phyloP scores from a whole-genome alignment of 2,888 invertebrate species.

The Arenicola marina region DNA sequence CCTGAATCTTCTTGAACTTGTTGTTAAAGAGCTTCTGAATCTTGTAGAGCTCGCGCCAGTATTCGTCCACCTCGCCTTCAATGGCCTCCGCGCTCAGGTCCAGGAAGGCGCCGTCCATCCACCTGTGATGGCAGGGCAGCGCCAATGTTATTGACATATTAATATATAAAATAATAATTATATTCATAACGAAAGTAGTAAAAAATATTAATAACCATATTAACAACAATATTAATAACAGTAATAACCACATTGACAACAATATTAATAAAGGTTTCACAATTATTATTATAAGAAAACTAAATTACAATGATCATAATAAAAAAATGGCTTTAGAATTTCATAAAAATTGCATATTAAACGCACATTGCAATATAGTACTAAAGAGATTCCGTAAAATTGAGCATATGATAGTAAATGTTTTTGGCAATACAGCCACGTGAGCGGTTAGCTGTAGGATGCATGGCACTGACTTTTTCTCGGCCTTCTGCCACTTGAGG shows the following conservation, averaged over 20 bases:
- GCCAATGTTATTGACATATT: neutral
- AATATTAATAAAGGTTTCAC: neutral
- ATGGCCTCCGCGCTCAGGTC: slow-evolving; percentile 78
- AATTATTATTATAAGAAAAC: too few species aligned
- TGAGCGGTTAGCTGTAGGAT: too few species aligned
- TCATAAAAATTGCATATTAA: too few species aligned
- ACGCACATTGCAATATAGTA: too few species aligned
- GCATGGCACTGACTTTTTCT: slow-evolving; percentile 66
- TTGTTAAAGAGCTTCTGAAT: slow-evolving; percentile 71
- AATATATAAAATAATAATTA: neutral
- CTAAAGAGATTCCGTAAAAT: too few species aligned
- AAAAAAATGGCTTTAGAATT: too few species aligned
- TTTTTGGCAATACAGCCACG: too few species aligned
- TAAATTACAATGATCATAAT: too few species aligned
- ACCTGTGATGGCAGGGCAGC: slow-evolving; percentile 64
- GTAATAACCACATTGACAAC: too few species aligned
- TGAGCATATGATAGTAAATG: too few species aligned
- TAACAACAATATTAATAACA: neutral
- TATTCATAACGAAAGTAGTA: neutral
- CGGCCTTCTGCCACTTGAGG: slow-evolving; percentile 77
- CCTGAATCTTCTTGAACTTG: slow-evolving; percentile 57
- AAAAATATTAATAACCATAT: neutral
- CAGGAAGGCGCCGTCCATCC: slow-evolving; percentile 92
- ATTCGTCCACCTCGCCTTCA: slow-evolving; percentile 80
- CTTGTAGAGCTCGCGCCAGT: slow-evolving; percentile 74